Base-by-base conservation (phyloP, 2,113 vertebrate genomes). In the Pipa parva region DNA sequence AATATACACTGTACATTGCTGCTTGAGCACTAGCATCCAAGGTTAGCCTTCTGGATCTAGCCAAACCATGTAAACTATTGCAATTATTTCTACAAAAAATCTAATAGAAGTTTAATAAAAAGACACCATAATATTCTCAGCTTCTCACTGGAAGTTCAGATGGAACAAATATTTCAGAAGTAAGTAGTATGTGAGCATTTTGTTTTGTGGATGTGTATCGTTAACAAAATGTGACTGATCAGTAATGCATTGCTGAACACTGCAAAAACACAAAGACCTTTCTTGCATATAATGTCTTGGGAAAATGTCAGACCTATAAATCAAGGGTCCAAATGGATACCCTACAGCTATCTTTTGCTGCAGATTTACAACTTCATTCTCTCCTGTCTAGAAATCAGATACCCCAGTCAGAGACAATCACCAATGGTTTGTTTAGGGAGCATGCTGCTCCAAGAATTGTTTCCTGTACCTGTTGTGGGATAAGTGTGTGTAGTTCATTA, bases 241-340 rank as follows among this genome's bases (percentile, higher is more conserved):
- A 75, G 79, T 80, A 81, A 78, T 76, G 76, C 61, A 73, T 75
- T 74, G 69, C 77, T 76, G 69, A 80, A 64, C 74, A 76, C 71
- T 50, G 74, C n/a, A 69, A 83, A 76, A 80, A 80, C 72, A 76
- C 77, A 63, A 79, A 81, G 77, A 60, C 12, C 59, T 74, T 75
- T 76, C 77, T 71, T 20, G 2, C 73, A 72, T 42, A 18, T 33
- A 42, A 22, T 71, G 72, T 75, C 78, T 78, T 58, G 63, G 74
- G 71, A 60, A 82, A 86, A 83, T 76, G 76, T 80, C 82, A 83
- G 78, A 80, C 71, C 12, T 74, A 79, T 83, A 81, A 76, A 80
- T 80, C 78, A 81, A 13, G 37, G 4, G 3, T 54, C 27, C 60
- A 56, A 72, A 63, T 42, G 75, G 79, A 78, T 50, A 74, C 74